Evolutionary conservation across 1,140 invertebrate genomes (phyloP).

Genomic region (Archegozetes longisetosus): DNA sequence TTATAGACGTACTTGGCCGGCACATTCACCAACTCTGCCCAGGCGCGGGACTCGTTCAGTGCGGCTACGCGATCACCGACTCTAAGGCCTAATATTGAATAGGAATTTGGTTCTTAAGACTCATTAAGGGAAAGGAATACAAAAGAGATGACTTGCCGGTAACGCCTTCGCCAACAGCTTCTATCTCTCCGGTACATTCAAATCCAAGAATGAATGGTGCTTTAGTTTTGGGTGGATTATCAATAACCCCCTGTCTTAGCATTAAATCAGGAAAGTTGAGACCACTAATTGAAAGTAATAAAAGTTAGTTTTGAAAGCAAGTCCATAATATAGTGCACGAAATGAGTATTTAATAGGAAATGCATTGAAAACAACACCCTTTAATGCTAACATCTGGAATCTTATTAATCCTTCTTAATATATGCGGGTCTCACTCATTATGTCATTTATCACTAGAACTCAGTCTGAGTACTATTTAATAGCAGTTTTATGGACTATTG

Average conservation of each 20-base stretch:
- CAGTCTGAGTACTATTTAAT: too few species aligned
- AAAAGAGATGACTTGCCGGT: conserved; percentile 32
- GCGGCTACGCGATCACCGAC: conserved; percentile 70
- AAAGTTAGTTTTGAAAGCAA: background rate
- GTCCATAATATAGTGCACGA: background rate
- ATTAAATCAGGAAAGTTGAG: conserved; percentile 50
- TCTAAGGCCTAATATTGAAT: conserved; percentile 31
- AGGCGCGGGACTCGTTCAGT: conserved; percentile 60
- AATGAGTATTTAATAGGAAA: background rate
- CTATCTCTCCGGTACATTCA: conserved; percentile 68
- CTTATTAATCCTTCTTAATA: background rate
- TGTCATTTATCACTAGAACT: too few species aligned
- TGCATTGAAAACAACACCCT: background rate
- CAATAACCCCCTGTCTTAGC: conserved; percentile 62
- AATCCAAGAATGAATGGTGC: conserved; percentile 64
- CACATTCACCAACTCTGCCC: conserved; percentile 64
- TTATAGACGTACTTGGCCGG: conserved; percentile 58
- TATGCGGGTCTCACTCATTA: background rate
- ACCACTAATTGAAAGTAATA: conserved; percentile 26
- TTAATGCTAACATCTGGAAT: background rate
- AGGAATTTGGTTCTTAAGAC: background rate
- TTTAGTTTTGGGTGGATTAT: conserved; percentile 55
- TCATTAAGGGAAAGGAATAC: background rate
- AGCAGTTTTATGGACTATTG: too few species aligned
- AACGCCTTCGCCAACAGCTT: conserved; percentile 61